phyloP scores from a whole-genome alignment of 2,797 vertebrate genomes.

The Parambassis ranga region DNA sequence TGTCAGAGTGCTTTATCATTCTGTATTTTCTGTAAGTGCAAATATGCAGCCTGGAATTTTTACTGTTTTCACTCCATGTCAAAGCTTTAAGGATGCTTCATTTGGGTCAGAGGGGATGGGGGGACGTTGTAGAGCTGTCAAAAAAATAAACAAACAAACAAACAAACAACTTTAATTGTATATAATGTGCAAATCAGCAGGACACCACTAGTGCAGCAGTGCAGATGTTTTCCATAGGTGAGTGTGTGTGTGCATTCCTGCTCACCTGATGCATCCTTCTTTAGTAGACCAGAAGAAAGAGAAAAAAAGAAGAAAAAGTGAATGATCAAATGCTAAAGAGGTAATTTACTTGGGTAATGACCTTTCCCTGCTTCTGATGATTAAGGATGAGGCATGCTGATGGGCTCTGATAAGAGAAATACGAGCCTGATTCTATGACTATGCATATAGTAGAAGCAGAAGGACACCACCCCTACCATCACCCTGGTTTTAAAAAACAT shows the following conservation, averaged over 20 bases:
- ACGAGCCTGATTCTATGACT: slow-evolving; percentile 34
- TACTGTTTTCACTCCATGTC: slow-evolving; percentile 44
- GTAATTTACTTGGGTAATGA: slow-evolving; percentile 67
- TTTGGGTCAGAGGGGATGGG: background rate
- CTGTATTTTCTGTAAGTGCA: slow-evolving; percentile 63
- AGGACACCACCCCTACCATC: slow-evolving; percentile 7
- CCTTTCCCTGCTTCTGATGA: slow-evolving; percentile 62
- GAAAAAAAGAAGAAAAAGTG: slow-evolving; percentile 13
- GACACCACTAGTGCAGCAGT: background rate
- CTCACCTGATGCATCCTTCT: background rate
- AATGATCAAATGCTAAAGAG: slow-evolving; percentile 69
- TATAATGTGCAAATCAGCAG: background rate
- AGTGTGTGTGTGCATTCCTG: slow-evolving; percentile 7
- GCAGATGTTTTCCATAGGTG: background rate
- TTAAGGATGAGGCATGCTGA: slow-evolving; percentile 57
- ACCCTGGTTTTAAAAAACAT: slow-evolving; percentile 18
- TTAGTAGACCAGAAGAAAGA: slow-evolving; percentile 8
- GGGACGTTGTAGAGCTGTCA: background rate
- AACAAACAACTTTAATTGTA: background rate
- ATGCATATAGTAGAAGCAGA: slow-evolving; percentile 17
- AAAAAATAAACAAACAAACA: too few species aligned
- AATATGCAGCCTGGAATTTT: slow-evolving; percentile 57
- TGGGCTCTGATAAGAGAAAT: slow-evolving; percentile 45
- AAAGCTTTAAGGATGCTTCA: slow-evolving; percentile 44
- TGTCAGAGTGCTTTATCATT: slow-evolving; percentile 70